phyloP scores from a whole-genome alignment of 2,888 invertebrate genomes.

The Ceramica pisi region DNA sequence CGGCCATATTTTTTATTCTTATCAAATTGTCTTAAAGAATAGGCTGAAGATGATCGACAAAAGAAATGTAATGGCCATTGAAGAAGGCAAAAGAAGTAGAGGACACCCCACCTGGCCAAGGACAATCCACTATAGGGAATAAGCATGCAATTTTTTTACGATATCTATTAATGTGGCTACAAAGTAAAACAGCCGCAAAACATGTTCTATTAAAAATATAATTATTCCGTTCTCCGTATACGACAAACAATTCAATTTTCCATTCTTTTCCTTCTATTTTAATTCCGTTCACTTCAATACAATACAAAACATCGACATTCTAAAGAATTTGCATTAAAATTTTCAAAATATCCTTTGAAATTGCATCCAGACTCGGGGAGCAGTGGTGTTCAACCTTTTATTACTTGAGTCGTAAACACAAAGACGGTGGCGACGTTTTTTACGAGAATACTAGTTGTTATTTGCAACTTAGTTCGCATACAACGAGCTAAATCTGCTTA shows the following conservation, averaged over 20 bases:
- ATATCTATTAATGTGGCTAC: background rate
- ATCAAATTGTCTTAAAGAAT: background rate
- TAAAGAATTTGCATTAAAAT: slow-evolving; percentile 55
- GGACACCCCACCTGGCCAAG: no score
- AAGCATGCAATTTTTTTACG: no score
- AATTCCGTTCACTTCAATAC: slow-evolving; percentile 38
- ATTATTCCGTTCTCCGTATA: background rate
- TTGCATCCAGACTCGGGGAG: slow-evolving; percentile 42
- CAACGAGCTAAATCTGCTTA: background rate
- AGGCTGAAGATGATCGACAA: no score
- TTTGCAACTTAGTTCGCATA: background rate
- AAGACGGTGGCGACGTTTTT: background rate
- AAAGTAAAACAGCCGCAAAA: background rate
- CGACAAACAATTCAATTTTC: slow-evolving; percentile 34
- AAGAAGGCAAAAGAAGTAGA: no score
- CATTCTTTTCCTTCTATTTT: slow-evolving; percentile 20
- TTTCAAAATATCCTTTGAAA: slow-evolving; percentile 54
- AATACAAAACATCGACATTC: slow-evolving; percentile 48
- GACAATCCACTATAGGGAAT: no score
- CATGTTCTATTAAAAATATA: background rate
- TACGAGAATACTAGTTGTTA: background rate
- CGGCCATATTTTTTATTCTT: background rate
- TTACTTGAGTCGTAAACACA: slow-evolving; percentile 8
- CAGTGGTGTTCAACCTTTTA: slow-evolving; percentile 49
- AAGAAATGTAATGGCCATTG: no score